Percentiles rank a stretch among this genome's conserved stretches.
Conservation (phyloP, 2,113 vertebrate species). For the Anthoscopus minutus region DNA sequence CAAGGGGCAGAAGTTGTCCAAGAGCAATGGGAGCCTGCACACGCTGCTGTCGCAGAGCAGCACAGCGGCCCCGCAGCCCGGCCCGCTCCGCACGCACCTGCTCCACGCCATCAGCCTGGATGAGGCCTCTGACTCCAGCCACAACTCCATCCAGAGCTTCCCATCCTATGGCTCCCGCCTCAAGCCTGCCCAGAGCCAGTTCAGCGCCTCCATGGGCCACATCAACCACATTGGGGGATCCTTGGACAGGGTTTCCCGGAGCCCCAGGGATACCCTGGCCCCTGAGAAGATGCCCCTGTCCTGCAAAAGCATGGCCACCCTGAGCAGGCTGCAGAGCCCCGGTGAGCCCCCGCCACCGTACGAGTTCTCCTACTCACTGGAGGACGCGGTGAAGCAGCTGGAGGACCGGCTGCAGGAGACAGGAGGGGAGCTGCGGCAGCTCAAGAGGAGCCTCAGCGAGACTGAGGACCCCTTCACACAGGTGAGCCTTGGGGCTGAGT, state of each 20-base stretch:
- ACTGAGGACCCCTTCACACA: conserved; percentile 88
- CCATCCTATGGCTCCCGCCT: conserved; percentile 82
- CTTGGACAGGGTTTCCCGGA: conserved; percentile 78
- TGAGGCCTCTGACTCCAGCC: conserved; percentile 85
- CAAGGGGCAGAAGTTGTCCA: conserved; percentile 84
- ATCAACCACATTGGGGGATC: conserved; percentile 92
- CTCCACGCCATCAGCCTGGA: conserved; percentile 79
- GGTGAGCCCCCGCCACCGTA: conserved; percentile 86
- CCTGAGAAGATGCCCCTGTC: conserved; percentile 70
- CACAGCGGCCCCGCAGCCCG: conserved; percentile 54
- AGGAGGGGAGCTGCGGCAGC: conserved; percentile 85
- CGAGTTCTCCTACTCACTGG: conserved; percentile 84
- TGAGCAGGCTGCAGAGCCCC: conserved; percentile 79
- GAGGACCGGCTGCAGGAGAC: conserved; percentile 87
- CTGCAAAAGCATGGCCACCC: conserved; percentile 82
- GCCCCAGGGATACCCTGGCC: conserved; percentile 67
- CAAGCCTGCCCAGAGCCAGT: conserved; percentile 80
- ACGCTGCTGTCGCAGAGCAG: conserved; percentile 76
- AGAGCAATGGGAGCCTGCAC: conserved; percentile 84
- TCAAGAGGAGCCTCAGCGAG: conserved; percentile 87
- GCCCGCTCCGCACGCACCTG: conserved; percentile 67
- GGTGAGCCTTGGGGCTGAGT: conserved; percentile 53
- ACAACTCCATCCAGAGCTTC: conserved; percentile 91
- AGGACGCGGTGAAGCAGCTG: conserved; percentile 85
- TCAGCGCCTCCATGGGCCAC: conserved; percentile 93